A percentile compares a stretch with the other conserved stretches of the same genome.
Evolutionary conservation across 2,113 vertebrate genomes (phyloP).

Genomic region (Muntiacus reevesi): DNA sequence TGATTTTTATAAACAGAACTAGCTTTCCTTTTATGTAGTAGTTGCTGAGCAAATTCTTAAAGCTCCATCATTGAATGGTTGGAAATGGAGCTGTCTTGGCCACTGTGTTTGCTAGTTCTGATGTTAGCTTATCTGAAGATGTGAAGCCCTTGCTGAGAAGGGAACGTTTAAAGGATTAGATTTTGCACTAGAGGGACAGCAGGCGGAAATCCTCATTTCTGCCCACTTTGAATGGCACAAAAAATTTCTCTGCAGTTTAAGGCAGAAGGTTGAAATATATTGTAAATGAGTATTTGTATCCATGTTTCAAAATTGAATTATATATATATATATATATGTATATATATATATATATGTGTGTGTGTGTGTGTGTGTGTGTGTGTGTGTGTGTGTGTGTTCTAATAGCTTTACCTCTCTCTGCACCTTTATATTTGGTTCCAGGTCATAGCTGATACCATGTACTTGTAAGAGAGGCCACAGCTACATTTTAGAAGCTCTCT

Average conservation of each 20-base stretch:
- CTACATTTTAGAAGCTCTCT: slow-evolving; percentile 39
- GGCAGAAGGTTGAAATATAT: slow-evolving; percentile 55
- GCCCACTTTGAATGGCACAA: slow-evolving; percentile 46
- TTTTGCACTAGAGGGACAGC: slow-evolving; percentile 58
- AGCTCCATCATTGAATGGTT: slow-evolving; percentile 23
- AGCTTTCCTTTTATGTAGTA: slow-evolving; percentile 38
- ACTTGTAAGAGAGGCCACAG: slow-evolving; percentile 8
- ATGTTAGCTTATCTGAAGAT: slow-evolving; percentile 52
- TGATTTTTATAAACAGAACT: slow-evolving; percentile 44
- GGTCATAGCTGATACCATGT: not conserved
- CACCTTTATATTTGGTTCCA: slow-evolving; percentile 34
- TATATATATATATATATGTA: slow-evolving; percentile 22
- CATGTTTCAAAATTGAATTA: slow-evolving; percentile 46
- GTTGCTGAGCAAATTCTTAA: slow-evolving; percentile 26
- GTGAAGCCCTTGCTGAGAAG: slow-evolving; percentile 45
- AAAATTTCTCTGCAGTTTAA: slow-evolving; percentile 38
- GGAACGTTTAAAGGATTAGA: not conserved
- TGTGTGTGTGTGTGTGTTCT: slow-evolving; percentile 38
- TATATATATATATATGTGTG: not conserved
- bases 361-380: no score
- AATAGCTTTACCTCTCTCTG: slow-evolving; percentile 18
- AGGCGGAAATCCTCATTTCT: slow-evolving; percentile 35
- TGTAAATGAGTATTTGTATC: slow-evolving; percentile 26
- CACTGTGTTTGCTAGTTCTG: not conserved
- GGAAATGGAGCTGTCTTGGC: not conserved